Percentiles rank a stretch among this genome's conserved stretches.
These are phyloP conservation scores for Lamprotornis superbus DNA, from an alignment of 2,113 vertebrate species.

Conservation along the genomic window DNA sequence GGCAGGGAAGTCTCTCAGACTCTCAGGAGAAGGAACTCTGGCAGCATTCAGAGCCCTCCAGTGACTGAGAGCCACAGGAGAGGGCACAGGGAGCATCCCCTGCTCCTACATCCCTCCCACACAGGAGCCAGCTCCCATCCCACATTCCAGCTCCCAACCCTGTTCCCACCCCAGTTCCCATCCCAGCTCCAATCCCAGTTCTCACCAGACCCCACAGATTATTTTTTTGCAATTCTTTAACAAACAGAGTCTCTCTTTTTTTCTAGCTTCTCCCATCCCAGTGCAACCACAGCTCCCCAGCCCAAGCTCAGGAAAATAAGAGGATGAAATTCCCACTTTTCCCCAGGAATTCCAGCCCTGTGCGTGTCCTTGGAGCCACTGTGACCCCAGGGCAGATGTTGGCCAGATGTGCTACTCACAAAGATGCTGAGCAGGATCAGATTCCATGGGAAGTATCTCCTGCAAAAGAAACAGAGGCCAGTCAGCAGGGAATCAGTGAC, in stretches of 20 bases:
- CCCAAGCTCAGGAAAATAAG: background rate
- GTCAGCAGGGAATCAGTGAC: background rate
- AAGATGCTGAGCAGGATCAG: slow-evolving; percentile 89
- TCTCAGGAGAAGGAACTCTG: background rate
- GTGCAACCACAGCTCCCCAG: background rate
- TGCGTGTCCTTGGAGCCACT: background rate
- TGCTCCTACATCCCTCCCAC: background rate
- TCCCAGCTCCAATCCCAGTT: background rate
- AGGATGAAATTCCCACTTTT: background rate
- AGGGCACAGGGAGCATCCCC: background rate
- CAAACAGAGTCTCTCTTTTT: background rate
- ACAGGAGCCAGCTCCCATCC: background rate
- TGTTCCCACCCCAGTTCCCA: too few relatives aligned
- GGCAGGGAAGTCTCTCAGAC: background rate
- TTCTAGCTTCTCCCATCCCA: background rate
- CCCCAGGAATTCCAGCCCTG: background rate
- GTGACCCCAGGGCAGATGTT: background rate
- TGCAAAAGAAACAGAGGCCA: slow-evolving; percentile 54
- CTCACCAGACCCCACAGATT: background rate
- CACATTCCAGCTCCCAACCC: background rate
- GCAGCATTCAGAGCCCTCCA: background rate
- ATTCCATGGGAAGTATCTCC: slow-evolving; percentile 94
- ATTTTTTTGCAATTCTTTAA: background rate
- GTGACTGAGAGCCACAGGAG: background rate
- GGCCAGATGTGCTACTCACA: slow-evolving; percentile 77